Evolutionary conservation across 2,797 vertebrate genomes (phyloP).

Genomic region (Tapirus indicus): DNA sequence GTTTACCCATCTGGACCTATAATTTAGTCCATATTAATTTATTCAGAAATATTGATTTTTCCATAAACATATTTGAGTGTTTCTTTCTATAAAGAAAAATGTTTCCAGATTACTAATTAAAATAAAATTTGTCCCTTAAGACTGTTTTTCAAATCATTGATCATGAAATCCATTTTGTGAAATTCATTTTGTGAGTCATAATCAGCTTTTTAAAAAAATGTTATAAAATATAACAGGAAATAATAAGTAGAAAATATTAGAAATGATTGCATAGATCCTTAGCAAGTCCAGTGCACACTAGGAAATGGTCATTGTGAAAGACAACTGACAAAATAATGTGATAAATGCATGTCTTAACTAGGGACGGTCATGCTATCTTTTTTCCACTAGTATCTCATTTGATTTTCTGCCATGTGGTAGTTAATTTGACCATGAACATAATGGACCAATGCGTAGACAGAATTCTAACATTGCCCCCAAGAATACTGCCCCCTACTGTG

Average conservation of each 20-base stretch:
- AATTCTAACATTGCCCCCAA: background rate
- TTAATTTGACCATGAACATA: background rate
- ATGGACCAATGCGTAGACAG: background rate
- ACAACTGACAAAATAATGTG: background rate
- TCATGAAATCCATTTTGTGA: background rate
- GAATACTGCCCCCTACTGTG: background rate
- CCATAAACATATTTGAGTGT: background rate
- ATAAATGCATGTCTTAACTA: background rate
- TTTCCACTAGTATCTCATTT: background rate
- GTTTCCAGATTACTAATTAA: background rate
- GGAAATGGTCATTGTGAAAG: background rate
- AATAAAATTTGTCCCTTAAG: background rate
- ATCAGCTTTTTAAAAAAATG: background rate
- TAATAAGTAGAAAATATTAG: background rate
- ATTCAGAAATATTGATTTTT: background rate
- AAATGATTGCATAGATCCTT: background rate
- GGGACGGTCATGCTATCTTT: background rate
- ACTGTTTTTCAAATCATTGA: background rate
- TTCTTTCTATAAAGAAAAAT: background rate
- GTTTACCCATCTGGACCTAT: background rate
- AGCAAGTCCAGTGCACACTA: background rate
- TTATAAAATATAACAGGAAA: background rate
- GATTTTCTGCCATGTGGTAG: background rate
- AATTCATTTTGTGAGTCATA: background rate
- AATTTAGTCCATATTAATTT: background rate